These are phyloP conservation scores for Temnothorax longispinosus DNA, from an alignment of 1,140 invertebrate species.

Conservation along the genomic window DNA sequence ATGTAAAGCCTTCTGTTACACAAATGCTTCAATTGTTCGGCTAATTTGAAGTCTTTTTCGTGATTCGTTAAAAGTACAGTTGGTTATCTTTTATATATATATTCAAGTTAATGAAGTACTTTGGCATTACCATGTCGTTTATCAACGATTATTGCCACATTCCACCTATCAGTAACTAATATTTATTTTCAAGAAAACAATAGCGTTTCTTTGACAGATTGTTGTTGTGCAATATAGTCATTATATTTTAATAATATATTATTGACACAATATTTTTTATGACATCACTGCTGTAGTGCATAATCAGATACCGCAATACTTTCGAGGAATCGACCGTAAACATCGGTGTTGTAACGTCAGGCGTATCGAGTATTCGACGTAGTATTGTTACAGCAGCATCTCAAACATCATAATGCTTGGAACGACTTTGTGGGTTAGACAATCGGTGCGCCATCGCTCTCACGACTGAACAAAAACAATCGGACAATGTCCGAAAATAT, in stretches of 20 bases:
- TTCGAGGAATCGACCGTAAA: not conserved
- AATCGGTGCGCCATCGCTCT: not conserved
- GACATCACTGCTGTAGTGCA: not conserved
- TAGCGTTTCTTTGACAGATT: not conserved
- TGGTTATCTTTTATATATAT: not conserved
- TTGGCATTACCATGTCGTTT: not conserved
- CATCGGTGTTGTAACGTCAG: not conserved
- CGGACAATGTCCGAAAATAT: slow-evolving; percentile 42
- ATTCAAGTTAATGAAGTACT: not conserved
- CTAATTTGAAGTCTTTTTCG: not conserved
- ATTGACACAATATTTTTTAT: not conserved
- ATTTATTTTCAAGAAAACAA: not conserved
- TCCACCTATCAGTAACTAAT: not conserved
- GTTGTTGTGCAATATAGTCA: not conserved
- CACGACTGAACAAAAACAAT: slow-evolving; percentile 57
- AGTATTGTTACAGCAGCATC: not conserved
- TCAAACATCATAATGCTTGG: slow-evolving; percentile 43
- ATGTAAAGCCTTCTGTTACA: not conserved
- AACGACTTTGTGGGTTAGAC: slow-evolving; percentile 31
- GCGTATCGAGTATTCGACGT: slow-evolving; percentile 8
- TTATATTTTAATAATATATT: slow-evolving; percentile 1
- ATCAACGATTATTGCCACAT: not conserved
- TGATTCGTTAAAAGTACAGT: not conserved
- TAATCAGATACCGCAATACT: not conserved
- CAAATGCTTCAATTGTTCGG: not conserved